Evolutionary conservation across 2,113 vertebrate genomes (phyloP).

Genomic region (Pelecanoides urinatrix): DNA sequence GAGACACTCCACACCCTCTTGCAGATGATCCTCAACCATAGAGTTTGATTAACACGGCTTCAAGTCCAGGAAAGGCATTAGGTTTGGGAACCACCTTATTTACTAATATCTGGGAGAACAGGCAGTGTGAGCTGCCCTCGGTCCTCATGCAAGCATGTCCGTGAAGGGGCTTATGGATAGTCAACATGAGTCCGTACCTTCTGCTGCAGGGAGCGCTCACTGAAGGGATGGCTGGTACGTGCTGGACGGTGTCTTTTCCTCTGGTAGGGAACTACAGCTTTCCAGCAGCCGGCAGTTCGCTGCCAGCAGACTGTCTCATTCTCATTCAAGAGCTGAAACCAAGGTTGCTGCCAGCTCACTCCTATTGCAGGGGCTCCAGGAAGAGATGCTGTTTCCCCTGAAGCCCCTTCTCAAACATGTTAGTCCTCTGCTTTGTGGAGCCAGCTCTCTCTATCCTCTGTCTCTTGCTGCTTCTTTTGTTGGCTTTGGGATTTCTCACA

Average conservation of each 20-base stretch:
- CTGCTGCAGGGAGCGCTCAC: not conserved
- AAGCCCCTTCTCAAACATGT: not conserved
- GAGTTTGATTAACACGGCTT: accelerated
- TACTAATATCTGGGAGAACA: accelerated
- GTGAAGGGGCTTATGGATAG: accelerated
- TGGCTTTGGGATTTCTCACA: slow-evolving; percentile 20
- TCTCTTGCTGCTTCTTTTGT: not conserved
- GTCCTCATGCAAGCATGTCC: accelerated
- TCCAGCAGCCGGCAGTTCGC: not conserved
- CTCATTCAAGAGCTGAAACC: not conserved
- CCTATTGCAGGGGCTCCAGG: not conserved
- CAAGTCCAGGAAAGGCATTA: not conserved
- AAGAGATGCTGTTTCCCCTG: not conserved
- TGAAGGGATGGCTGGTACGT: accelerated
- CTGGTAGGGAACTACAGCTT: not conserved
- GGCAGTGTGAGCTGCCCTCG: not conserved
- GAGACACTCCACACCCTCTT: accelerated
- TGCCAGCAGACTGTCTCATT: slow-evolving; percentile 18
- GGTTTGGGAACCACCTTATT: not conserved
- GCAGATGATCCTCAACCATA: not conserved
- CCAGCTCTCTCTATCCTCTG: not conserved
- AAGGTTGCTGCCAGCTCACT: not conserved
- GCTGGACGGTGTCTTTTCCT: not conserved
- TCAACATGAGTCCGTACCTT: accelerated
- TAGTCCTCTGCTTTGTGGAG: not conserved